Evolutionary conservation across 2,113 vertebrate species (phyloP).

Genomic region (Hymenochirus boettgeri): DNA sequence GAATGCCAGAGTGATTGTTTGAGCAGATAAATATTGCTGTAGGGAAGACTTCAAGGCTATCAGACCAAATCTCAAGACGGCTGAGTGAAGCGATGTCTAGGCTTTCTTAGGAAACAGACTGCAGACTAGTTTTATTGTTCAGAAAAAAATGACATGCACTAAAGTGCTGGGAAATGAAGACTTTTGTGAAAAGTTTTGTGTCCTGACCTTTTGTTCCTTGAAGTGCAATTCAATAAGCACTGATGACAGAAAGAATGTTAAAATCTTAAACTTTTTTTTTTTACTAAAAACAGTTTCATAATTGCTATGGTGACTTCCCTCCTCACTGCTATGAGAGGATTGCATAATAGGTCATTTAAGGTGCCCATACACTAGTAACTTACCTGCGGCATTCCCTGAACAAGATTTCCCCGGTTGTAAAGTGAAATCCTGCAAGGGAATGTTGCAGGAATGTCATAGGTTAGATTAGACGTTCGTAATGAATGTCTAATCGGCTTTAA

Average conservation of each 20-base stretch:
- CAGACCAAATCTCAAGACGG: slow-evolving; percentile 41
- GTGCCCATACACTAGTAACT: too few species aligned
- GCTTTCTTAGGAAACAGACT: neutral
- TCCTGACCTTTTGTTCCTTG: neutral
- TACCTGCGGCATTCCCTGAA: too few species aligned
- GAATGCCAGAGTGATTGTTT: slow-evolving; percentile 50
- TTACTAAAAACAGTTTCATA: too few species aligned
- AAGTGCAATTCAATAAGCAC: neutral
- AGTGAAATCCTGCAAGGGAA: too few species aligned
- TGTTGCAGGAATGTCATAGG: too few species aligned
- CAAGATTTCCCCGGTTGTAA: too few species aligned
- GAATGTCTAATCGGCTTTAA: too few species aligned
- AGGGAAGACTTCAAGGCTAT: slow-evolving; percentile 46
- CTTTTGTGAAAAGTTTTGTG: neutral
- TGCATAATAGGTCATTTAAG: too few species aligned
- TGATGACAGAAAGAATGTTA: neutral
- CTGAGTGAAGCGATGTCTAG: slow-evolving; percentile 31
- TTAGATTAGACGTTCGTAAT: too few species aligned
- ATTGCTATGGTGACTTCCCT: too few species aligned
- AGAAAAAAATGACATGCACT: neutral
- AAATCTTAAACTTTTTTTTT: neutral
- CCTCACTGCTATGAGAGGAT: too few species aligned
- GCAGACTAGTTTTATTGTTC: slow-evolving; percentile 32
- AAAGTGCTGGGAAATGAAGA: neutral
- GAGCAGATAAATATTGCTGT: slow-evolving; percentile 53